Evolutionary conservation across 2,797 vertebrate species (phyloP).

Genomic region (Micropoecilia bifurca): DNA sequence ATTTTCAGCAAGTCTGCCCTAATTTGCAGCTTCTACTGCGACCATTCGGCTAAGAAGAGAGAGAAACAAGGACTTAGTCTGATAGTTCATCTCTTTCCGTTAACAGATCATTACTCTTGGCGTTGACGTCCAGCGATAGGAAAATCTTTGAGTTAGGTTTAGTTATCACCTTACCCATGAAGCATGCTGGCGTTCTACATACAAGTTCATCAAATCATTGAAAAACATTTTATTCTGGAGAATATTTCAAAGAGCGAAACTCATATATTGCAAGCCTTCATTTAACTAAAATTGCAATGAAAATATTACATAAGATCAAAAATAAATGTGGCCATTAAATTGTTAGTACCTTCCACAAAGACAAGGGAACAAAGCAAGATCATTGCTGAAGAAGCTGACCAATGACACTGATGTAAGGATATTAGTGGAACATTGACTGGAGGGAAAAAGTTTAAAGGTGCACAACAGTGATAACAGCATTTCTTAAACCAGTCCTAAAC

Average conservation of each 20-base stretch:
- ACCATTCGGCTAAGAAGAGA: conserved; percentile 9
- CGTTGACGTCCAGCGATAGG: neutral
- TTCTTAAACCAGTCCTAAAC: neutral
- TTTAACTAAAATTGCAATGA: neutral
- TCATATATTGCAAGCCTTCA: neutral
- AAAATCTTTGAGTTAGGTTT: neutral
- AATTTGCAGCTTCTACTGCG: conserved; percentile 42
- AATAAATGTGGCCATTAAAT: neutral
- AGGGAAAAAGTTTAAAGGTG: neutral
- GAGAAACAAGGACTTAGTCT: conserved; percentile 9
- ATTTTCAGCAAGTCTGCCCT: conserved; percentile 11
- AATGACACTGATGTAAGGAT: neutral
- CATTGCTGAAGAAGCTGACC: neutral
- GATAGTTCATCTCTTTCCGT: neutral
- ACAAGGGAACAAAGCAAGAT: neutral
- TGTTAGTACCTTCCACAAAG: neutral
- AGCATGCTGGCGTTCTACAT: neutral
- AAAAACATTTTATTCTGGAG: neutral
- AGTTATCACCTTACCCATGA: neutral
- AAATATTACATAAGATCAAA: neutral
- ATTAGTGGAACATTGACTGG: neutral
- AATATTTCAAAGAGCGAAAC: neutral
- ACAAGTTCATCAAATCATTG: neutral
- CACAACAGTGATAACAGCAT: neutral
- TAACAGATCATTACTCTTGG: neutral